Conservation (phyloP, 64 coral and sea anemone species). For the Acropora yongei region DNA sequence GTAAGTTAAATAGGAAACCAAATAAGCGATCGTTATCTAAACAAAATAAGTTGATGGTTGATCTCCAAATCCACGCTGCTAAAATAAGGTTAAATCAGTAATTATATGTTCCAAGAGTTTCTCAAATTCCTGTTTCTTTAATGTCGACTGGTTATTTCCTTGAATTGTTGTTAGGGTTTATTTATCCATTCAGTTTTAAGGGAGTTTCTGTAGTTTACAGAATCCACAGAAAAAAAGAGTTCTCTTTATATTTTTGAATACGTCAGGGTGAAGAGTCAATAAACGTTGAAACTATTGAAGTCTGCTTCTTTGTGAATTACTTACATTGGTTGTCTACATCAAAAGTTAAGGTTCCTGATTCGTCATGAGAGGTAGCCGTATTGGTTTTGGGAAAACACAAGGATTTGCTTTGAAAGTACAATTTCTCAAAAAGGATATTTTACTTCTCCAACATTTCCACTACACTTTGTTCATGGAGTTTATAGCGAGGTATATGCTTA, state of each 20-base stretch:
- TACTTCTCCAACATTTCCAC: no score
- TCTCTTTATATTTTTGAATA: conserved; percentile 51
- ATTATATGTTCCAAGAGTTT: conserved; percentile 38
- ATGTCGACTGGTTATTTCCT: conserved; percentile 2
- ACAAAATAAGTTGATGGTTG: background rate
- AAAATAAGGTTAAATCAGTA: conserved; percentile 23
- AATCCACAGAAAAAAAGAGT: conserved; percentile 34
- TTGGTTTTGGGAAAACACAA: background rate
- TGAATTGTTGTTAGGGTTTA: conserved; percentile 18
- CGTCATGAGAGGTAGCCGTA: background rate
- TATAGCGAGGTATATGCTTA: no score
- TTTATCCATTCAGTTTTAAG: conserved; percentile 7
- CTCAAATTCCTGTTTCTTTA: background rate
- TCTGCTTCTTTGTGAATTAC: background rate
- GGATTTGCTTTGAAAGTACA: no score
- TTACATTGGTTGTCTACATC: background rate
- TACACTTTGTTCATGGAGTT: no score
- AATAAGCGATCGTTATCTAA: background rate
- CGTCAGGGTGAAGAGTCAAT: conserved; percentile 30
- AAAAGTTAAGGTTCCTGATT: no score
- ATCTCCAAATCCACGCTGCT: background rate
- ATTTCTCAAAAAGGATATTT: no score
- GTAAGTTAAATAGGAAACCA: conserved; percentile 15
- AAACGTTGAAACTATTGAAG: background rate
- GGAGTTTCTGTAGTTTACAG: conserved; percentile 32